phyloP scores from a whole-genome alignment of 2,888 invertebrate species.

The Diploptera punctata region DNA sequence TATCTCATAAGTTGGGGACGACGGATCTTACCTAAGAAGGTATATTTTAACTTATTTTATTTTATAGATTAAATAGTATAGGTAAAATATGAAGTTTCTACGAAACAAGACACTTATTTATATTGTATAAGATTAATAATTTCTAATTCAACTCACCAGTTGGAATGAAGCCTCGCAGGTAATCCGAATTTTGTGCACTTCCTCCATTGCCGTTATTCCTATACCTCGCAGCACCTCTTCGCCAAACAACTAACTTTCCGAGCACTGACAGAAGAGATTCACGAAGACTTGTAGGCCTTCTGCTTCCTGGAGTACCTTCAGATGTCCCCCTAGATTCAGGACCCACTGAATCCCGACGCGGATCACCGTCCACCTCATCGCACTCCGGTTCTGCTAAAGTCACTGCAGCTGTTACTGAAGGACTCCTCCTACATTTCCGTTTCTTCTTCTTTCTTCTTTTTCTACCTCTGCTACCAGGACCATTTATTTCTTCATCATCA shows the following conservation, averaged over 20 bases:
- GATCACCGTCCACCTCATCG: constrained; percentile 28
- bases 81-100: too few relatives aligned
- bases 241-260: constrained; percentile 66
- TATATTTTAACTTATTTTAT: too few relatives aligned
- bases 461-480: background rate
- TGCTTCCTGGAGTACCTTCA: constrained; percentile 8
- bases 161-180: constrained; percentile 57
- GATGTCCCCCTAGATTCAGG: constrained; percentile 4
- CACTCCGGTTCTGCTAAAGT: constrained; percentile 34
- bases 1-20: too few relatives aligned
- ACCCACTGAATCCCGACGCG: constrained; percentile 4
- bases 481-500: constrained; percentile 23
- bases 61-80: too few relatives aligned
- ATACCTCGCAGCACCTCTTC: constrained; percentile 50
- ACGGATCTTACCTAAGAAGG: too few relatives aligned
- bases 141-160: constrained; percentile 54
- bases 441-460: constrained; percentile 30
- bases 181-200: constrained; percentile 48
- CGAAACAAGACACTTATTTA: too few relatives aligned
- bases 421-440: constrained; percentile 15
- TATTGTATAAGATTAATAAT: too few relatives aligned
- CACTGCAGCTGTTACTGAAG: background rate
- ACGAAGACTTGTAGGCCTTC: constrained; percentile 59
- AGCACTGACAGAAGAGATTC: constrained; percentile 70
- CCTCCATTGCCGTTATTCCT: constrained; percentile 17